Evolutionary conservation across 1,140 invertebrate species (phyloP).

Genomic region (Potamilus streckersoni): DNA sequence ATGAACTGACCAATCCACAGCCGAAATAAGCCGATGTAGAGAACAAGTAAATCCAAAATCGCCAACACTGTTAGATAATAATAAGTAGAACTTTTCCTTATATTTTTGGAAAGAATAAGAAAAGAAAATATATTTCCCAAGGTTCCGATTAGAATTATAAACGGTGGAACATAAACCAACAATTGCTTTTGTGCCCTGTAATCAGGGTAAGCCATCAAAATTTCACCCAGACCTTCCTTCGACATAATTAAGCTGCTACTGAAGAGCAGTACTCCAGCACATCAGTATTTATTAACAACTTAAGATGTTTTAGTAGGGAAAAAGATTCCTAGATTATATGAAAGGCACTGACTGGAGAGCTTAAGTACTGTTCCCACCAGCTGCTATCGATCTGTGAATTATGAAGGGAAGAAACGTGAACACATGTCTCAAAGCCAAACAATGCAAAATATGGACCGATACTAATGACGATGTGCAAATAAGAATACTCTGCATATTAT

Average conservation of each 20-base stretch:
- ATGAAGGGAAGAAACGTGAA: no score
- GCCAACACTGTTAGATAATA: constrained; percentile 57
- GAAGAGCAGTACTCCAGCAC: no score
- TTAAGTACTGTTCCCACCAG: no score
- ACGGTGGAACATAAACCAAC: constrained; percentile 47
- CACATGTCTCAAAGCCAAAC: no score
- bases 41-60: constrained; percentile 53
- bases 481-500: no score
- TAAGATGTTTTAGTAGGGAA: no score
- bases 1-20: constrained; percentile 56
- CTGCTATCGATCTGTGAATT: no score
- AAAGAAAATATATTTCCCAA: constrained; percentile 61
- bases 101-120: constrained; percentile 43
- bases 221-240: neutral
- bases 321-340: no score
- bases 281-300: no score
- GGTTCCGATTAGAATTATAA: constrained; percentile 55
- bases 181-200: constrained; percentile 40
- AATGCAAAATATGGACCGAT: no score
- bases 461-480: no score
- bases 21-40: constrained; percentile 57
- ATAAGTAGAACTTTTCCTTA: constrained; percentile 51
- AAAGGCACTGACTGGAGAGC: no score
- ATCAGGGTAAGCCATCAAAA: constrained; percentile 3
- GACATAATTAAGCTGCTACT: neutral